Evolutionary conservation across 2,888 invertebrate species (phyloP), one percentile per base, ranked within the genome.

Genomic region (Cataglyphis albicans): DNA sequence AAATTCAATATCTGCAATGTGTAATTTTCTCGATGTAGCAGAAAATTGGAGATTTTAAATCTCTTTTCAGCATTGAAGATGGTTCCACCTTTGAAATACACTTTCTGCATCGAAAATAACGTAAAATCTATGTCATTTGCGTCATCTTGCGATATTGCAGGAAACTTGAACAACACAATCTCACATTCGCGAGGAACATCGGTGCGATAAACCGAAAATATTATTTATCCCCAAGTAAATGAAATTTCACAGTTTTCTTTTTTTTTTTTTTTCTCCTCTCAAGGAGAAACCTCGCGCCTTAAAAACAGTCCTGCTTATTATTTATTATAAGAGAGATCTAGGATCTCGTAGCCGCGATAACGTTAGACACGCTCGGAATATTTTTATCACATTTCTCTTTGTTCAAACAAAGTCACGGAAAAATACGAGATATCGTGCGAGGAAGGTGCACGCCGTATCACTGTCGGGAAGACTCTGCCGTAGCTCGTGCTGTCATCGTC

Each of bases 381-480:
- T 48, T 48, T 5, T 48, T 6, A 18, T 48, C 6, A 12, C 12
- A 44, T 44, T n/a, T 18, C 1, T 29, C 6, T 9, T 12, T 5
- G 57, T 1, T 38, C 25, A n/a, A 41, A n/a, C 25, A n/a, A 41
- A n/a, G 1, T n/a, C 15, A 2, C 15, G 3, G 1, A 15, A 61
- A 32, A 68, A 1, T 15, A 18, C 12, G 3, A 18, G 18, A 2
- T 29, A 41, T n/a, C 59, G 41, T n/a, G 59, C 86, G 81, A 68
- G 65, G 67, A 41, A 35, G 7, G n/a, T 55, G 73, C 59, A 74
- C 63, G 61, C 72, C 25, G 76, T 35, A 4, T 73, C 68, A 81
- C 84, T 32, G 83, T 18, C 73, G 44, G 74, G 74, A 80, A 73
- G 59, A 35, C 35, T 59, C 78, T 80, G 78, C 59, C 68, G 38